A percentile compares a stretch with the other conserved stretches of the same genome.
phyloP scores from a whole-genome alignment of 2,113 vertebrate species.

The Strix aluco region DNA sequence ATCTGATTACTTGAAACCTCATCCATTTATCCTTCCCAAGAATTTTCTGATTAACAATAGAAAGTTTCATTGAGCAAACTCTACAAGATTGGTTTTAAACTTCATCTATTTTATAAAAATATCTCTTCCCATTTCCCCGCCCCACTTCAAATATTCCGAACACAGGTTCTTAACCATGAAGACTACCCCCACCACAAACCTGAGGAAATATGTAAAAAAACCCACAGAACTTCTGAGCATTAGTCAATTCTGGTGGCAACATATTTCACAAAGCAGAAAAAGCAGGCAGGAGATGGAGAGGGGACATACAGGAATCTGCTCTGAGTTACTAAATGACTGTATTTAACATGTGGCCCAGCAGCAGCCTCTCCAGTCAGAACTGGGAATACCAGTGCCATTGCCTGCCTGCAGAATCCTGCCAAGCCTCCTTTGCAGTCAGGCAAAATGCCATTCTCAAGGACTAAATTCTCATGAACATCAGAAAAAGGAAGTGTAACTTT shows the following conservation, averaged over 20 bases:
- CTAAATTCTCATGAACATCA: background rate
- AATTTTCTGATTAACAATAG: background rate
- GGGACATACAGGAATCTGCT: background rate
- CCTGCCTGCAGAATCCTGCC: background rate
- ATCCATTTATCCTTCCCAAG: background rate
- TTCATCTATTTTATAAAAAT: background rate
- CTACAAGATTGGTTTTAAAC: background rate
- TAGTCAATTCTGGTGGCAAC: background rate
- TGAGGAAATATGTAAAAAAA: background rate
- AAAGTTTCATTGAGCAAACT: background rate
- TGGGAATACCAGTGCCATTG: background rate
- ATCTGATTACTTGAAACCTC: background rate
- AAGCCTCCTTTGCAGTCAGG: background rate
- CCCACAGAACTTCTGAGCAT: background rate
- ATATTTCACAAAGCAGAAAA: background rate
- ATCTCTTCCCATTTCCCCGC: accelerated
- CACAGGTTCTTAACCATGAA: background rate
- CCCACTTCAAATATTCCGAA: accelerated
- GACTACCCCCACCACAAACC: background rate
- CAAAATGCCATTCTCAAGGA: background rate
- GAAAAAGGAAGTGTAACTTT: background rate
- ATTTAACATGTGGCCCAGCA: background rate
- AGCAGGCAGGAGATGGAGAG: background rate
- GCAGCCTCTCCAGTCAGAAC: background rate
- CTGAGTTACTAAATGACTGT: background rate